Evolutionary conservation across 2,797 vertebrate genomes (phyloP).

Genomic region (Echiichthys vipera): DNA sequence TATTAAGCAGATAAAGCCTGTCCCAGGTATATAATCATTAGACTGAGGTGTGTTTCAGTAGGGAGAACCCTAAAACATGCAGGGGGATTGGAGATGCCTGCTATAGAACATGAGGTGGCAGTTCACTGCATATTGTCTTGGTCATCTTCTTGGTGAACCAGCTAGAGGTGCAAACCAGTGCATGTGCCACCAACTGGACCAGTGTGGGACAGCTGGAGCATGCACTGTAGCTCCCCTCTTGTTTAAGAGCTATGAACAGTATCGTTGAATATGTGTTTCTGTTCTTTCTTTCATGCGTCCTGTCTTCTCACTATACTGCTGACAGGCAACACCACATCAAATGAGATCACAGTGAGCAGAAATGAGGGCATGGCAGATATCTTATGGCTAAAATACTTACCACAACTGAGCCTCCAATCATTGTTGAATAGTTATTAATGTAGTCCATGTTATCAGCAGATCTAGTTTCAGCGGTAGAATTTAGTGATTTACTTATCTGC

Average conservation of each 20-base stretch:
- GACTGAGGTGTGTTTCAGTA: no score
- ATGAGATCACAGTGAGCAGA: conserved; percentile 34
- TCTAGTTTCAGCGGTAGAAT: conserved; percentile 5
- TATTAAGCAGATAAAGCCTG: no score
- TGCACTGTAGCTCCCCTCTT: no score
- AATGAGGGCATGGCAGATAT: conserved; percentile 33
- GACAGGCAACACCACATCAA: conserved; percentile 39
- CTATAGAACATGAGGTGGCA: conserved; percentile 2
- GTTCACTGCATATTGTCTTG: background rate
- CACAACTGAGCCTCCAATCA: conserved; percentile 2
- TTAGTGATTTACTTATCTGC: background rate
- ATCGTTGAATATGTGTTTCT: conserved; percentile 35
- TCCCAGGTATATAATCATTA: no score
- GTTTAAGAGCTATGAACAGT: conserved; percentile 2
- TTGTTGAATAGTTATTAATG: background rate
- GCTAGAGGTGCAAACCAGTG: no score
- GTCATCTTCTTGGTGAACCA: no score
- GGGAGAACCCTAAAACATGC: no score
- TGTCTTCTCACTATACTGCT: conserved; percentile 21
- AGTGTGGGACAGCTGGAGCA: no score
- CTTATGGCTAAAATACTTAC: conserved; percentile 16
- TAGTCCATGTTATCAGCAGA: background rate
- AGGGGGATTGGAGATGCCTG: no score
- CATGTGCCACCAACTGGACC: no score
- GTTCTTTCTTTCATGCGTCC: conserved; percentile 23